Percentiles rank a stretch among this genome's conserved stretches.
Evolutionary conservation across 2,113 vertebrate species (phyloP).

Genomic region (Oreochromis aureus): DNA sequence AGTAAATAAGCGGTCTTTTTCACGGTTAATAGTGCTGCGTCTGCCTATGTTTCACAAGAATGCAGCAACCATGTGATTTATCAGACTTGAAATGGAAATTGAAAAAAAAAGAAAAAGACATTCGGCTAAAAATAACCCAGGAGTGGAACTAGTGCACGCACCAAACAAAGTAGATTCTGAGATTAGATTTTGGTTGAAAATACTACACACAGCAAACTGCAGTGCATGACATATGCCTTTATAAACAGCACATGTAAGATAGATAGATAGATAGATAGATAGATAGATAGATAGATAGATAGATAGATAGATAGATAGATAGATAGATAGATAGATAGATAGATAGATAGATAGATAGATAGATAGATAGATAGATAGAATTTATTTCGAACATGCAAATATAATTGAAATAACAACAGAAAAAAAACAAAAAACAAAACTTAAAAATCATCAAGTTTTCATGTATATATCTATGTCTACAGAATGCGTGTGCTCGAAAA

Average conservation of each 20-base stretch:
- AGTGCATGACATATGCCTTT: background rate
- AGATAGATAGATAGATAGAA: background rate
- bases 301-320: too few relatives aligned
- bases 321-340: too few relatives aligned
- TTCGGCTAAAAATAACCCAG: slow-evolving; percentile 28
- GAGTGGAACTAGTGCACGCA: background rate
- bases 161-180: background rate
- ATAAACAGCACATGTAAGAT: background rate
- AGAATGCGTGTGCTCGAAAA: background rate
- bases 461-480: too few relatives aligned
- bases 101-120: background rate
- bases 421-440: background rate
- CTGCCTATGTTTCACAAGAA: background rate
- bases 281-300: too few relatives aligned
- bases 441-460: background rate
- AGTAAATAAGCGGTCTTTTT: background rate
- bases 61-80: background rate
- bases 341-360: background rate
- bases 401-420: background rate
- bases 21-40: background rate
- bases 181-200: background rate
- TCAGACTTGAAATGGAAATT: background rate
- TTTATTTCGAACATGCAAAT: background rate
- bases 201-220: background rate
- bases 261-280: too few relatives aligned